Evolutionary conservation across 2,797 vertebrate species (phyloP), one percentile per base, ranked within the genome.

Genomic region (Todus mexicanus): DNA sequence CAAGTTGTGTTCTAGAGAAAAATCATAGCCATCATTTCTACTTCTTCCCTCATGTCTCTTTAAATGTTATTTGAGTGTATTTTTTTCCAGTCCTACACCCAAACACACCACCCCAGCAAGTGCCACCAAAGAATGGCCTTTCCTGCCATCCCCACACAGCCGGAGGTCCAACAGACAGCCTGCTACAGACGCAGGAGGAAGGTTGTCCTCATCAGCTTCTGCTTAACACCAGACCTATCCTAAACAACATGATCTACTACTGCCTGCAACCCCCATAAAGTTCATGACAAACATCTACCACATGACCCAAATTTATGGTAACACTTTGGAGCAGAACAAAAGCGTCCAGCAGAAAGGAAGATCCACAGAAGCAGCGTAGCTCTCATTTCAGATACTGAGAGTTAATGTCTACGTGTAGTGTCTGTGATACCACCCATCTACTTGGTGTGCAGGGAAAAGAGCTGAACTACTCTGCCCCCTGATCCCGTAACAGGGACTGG

Each of bases 41-140:
- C 33, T 53, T 68, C 59, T 17, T 59, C n/a, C 0, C 40, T 40
- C 15, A 15, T 31, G 51, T 15, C 16, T 64, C 53, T 54, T 40
- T 13, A 53, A 38, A 23, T 25, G 35, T 27, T 69, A n/a, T n/a
- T n/a, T n/a, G n/a, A n/a, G n/a, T n/a, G n/a, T n/a, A n/a, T n/a
- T n/a, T n/a, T n/a, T n/a, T n/a, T n/a, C n/a, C n/a, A n/a, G n/a
- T n/a, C n/a, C n/a, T n/a, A n/a, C n/a, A n/a, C n/a, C 15, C 48
- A 63, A 47, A 79, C 27, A 54, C 17, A n/a, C 26, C 1, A 3
- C 4, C 3, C 18, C 57, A 66, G 70, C 0, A 0, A 29, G 33
- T 7, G 4, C 19, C 27, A 11, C 37, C 0, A 0, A 77, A 38
- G 38, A 56, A 45, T 1, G 10, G 40, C 68, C 69, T 25, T 29